Percentiles rank a stretch among this genome's conserved stretches.
phyloP scores from a whole-genome alignment of 1,140 invertebrate genomes.

The Drosophila obscura region DNA sequence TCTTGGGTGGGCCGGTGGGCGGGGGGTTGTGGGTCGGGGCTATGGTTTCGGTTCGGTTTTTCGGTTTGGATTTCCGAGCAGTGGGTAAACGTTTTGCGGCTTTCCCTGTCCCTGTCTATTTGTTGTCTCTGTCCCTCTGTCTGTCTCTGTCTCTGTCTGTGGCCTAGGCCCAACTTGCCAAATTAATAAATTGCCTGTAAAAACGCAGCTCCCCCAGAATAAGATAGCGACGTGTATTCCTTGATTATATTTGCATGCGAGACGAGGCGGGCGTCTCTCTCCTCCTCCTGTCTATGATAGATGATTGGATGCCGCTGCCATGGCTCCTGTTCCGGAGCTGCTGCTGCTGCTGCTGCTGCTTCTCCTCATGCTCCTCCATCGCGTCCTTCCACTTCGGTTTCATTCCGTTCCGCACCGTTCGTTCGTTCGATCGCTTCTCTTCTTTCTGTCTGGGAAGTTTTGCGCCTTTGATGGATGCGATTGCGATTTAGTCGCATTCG shows the following conservation, averaged over 20 bases:
- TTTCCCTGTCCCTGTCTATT: constrained; percentile 13
- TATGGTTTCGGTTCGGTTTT: constrained; percentile 31
- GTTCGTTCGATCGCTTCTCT: no score
- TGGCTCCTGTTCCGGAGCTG: constrained; percentile 11
- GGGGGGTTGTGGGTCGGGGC: background rate
- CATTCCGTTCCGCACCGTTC: background rate
- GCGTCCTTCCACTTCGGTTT: background rate
- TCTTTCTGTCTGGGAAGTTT: constrained; percentile 7
- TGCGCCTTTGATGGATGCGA: constrained; percentile 52
- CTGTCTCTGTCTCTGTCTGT: constrained; percentile 13
- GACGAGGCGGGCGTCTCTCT: constrained; percentile 10
- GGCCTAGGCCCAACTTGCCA: constrained; percentile 50
- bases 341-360: background rate
- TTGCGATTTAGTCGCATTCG: constrained; percentile 35
- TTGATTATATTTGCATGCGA: constrained; percentile 70
- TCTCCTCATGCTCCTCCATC: background rate
- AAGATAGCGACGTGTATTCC: constrained; percentile 57
- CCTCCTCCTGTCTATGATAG: constrained; percentile 46
- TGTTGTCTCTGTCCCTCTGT: constrained; percentile 9
- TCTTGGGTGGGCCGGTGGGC: background rate
- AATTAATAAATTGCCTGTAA: constrained; percentile 79
- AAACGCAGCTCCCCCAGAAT: constrained; percentile 52
- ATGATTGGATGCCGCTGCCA: constrained; percentile 43
- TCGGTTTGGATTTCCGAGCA: constrained; percentile 26
- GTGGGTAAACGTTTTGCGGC: constrained; percentile 71